Evolutionary conservation across 2,888 invertebrate genomes (phyloP).

Genomic region (Clunio marinus): DNA sequence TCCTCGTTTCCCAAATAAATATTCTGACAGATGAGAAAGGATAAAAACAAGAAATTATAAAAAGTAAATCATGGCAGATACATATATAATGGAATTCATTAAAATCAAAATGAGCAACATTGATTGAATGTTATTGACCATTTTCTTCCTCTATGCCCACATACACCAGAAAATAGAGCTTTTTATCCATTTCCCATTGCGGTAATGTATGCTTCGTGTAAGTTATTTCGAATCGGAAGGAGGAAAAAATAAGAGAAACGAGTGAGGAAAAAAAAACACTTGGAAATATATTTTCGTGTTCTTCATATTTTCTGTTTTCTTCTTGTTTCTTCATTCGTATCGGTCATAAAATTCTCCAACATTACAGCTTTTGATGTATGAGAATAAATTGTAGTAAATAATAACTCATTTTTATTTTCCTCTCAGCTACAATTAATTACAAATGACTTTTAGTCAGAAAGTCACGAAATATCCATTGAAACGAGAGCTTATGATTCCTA

Average conservation of each 20-base stretch:
- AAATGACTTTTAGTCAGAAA: not conserved
- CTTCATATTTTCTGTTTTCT: no score
- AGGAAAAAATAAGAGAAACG: no score
- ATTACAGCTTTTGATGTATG: constrained; percentile 7
- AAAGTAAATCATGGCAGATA: not conserved
- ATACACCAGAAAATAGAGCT: no score
- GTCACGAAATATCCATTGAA: constrained; percentile 12
- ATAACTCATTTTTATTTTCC: constrained; percentile 8
- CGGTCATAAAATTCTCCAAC: no score
- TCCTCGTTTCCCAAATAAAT: not conserved
- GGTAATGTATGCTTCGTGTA: no score
- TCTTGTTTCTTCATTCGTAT: no score
- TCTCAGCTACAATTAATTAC: constrained; percentile 9
- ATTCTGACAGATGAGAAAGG: not conserved
- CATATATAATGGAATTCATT: constrained; percentile 15
- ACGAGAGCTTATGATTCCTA: not conserved
- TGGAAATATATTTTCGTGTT: no score
- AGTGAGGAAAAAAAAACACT: no score
- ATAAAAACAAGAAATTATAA: not conserved
- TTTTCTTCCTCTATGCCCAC: not conserved
- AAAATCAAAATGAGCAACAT: constrained; percentile 20
- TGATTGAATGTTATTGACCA: constrained; percentile 17
- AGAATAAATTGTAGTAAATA: not conserved
- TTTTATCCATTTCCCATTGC: not conserved
- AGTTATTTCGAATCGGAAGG: no score